A percentile compares a stretch with the other conserved stretches of the same genome.
Conservation (phyloP, 1,140 invertebrate genomes). For the Galleria mellonella region DNA sequence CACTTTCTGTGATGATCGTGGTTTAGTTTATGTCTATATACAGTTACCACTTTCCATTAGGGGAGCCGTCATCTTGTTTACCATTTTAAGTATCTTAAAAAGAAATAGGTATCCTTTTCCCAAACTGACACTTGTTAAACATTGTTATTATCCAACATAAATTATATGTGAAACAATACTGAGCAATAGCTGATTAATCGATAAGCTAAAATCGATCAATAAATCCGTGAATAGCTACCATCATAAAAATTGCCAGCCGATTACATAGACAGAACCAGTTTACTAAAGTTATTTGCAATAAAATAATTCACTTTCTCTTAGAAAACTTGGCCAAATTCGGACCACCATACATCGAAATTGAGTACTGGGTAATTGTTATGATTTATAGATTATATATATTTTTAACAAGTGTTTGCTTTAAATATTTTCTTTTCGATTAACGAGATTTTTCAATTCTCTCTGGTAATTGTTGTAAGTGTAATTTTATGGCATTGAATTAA, state of each 20-base stretch:
- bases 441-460: too few relatives aligned
- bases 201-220: slow-evolving; percentile 8
- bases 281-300: slow-evolving; percentile 45
- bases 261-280: slow-evolving; percentile 49
- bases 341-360: slow-evolving; percentile 29
- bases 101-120: too few relatives aligned
- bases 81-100: too few relatives aligned
- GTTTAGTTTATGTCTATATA: too few relatives aligned
- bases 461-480: too few relatives aligned
- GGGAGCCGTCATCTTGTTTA: too few relatives aligned
- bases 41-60: too few relatives aligned
- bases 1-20: too few relatives aligned
- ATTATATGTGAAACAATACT: not conserved
- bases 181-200: not conserved
- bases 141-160: not conserved
- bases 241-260: slow-evolving; percentile 42
- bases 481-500: not conserved
- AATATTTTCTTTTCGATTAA: too few relatives aligned
- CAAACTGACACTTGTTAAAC: too few relatives aligned
- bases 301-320: slow-evolving; percentile 65
- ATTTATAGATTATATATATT: slow-evolving; percentile 27
- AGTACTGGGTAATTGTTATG: slow-evolving; percentile 40
- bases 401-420: too few relatives aligned
- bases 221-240: slow-evolving; percentile 13
- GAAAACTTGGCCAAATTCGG: slow-evolving; percentile 45